phyloP scores from a whole-genome alignment of 2,113 vertebrate genomes.

The Prietella phreatophila region DNA sequence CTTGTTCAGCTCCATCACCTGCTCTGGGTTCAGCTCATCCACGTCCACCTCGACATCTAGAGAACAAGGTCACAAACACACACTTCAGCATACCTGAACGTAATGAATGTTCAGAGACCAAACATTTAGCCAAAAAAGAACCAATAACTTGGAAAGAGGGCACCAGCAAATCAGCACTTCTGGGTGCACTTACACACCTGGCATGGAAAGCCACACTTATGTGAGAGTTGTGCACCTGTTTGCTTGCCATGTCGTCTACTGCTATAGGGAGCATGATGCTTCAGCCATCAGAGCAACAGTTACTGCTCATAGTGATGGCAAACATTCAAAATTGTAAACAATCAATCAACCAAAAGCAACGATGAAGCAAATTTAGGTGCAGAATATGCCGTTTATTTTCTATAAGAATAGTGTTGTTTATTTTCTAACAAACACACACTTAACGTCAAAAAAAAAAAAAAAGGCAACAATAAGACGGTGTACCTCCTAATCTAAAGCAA shows the following conservation, averaged over 20 bases:
- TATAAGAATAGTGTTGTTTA: neutral
- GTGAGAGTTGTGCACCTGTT: neutral
- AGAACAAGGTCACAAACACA: constrained; percentile 28
- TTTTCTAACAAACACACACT: neutral
- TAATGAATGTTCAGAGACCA: neutral
- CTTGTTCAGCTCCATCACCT: constrained; percentile 89
- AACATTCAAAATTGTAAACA: neutral
- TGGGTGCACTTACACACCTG: neutral
- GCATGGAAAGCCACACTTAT: neutral
- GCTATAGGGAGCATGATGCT: neutral
- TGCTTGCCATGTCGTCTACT: neutral
- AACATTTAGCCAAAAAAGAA: neutral
- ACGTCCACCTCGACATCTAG: constrained; percentile 95
- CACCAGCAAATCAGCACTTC: neutral
- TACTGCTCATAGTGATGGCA: neutral
- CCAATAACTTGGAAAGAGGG: neutral
- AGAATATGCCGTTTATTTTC: neutral
- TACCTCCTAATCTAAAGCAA: neutral
- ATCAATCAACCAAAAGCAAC: neutral
- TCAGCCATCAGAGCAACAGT: neutral
- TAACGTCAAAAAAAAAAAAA: neutral
- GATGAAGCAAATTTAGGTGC: neutral
- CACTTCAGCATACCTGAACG: neutral
- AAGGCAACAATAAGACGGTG: neutral
- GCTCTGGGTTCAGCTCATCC: constrained; percentile 89